A percentile compares a stretch with the other conserved stretches of the same genome.
phyloP scores from a whole-genome alignment of 30 jellyfish, hydroid and myxozoan species.

The Aurelia aurita complex sp. Pacific region DNA sequence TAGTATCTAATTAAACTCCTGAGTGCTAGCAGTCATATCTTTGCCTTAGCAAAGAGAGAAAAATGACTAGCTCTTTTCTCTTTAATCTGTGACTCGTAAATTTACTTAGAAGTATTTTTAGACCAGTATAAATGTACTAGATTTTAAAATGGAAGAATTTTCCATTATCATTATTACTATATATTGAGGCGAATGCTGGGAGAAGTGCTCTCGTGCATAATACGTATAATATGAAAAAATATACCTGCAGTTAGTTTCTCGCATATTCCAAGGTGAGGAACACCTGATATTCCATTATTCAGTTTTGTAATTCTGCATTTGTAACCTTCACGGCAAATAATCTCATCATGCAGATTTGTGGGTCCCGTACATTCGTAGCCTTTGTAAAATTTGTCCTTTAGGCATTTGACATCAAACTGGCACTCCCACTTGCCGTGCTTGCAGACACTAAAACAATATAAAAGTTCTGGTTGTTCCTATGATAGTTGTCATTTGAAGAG shows the following conservation, averaged over 20 bases:
- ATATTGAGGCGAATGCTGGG: no score
- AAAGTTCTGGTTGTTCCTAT: neutral
- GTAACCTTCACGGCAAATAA: slow-evolving; percentile 55
- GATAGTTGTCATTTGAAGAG: neutral
- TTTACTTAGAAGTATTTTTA: no score
- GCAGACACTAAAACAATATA: slow-evolving; percentile 52
- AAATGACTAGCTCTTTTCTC: no score
- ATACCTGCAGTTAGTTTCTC: slow-evolving; percentile 45
- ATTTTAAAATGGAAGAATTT: no score
- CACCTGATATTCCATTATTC: slow-evolving; percentile 31
- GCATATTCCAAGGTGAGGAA: slow-evolving; percentile 70
- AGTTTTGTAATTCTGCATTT: slow-evolving; percentile 57
- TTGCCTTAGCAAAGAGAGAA: no score
- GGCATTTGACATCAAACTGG: slow-evolving; percentile 39
- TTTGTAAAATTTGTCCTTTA: slow-evolving; percentile 35
- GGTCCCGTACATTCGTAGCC: slow-evolving; percentile 83
- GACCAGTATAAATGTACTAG: no score
- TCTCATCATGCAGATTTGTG: slow-evolving; percentile 60
- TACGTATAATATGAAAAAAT: no score
- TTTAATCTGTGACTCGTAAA: no score
- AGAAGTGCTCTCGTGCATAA: no score
- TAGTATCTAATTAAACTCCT: no score
- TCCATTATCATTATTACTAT: no score
- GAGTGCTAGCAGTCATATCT: no score
- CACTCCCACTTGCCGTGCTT: slow-evolving; percentile 72